Conservation (phyloP, 2,888 invertebrate genomes). For the Xestoiulus laeticollis region DNA sequence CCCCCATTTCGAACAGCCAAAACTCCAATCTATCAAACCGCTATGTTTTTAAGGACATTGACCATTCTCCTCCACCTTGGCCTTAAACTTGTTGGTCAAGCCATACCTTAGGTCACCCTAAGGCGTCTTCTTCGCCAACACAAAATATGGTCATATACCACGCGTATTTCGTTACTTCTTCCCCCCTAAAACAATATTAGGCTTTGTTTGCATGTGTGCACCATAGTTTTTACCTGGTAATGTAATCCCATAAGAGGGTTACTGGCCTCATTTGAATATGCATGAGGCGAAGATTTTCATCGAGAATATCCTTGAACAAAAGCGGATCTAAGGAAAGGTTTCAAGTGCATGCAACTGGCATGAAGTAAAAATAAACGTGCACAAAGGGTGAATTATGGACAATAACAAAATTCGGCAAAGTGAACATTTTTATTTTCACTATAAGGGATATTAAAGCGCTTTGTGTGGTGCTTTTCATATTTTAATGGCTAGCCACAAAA, state of each 20-base stretch:
- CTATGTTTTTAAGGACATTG: conserved; percentile 23
- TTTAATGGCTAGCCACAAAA: background rate
- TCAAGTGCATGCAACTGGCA: background rate
- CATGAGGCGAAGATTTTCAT: conserved; percentile 7
- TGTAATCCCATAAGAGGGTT: conserved; percentile 2
- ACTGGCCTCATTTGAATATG: conserved; percentile 34
- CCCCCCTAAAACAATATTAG: background rate
- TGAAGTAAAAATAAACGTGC: conserved; percentile 1
- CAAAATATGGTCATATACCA: background rate
- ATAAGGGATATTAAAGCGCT: background rate
- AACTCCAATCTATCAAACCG: conserved; percentile 28
- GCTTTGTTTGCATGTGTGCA: background rate
- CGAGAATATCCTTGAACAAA: conserved; percentile 37
- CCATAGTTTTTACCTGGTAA: background rate
- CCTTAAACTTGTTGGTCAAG: conserved; percentile 3
- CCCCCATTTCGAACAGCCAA: background rate
- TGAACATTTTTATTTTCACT: background rate
- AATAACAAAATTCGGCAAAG: background rate
- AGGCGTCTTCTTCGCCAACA: background rate
- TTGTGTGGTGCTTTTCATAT: background rate
- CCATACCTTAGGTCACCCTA: background rate
- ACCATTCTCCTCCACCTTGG: conserved; percentile 22
- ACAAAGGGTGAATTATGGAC: background rate
- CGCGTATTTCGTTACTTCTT: conserved; percentile 3
- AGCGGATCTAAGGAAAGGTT: conserved; percentile 34